Conservation (phyloP, 2,888 invertebrate species). For the Notocelia uddmanniana region DNA sequence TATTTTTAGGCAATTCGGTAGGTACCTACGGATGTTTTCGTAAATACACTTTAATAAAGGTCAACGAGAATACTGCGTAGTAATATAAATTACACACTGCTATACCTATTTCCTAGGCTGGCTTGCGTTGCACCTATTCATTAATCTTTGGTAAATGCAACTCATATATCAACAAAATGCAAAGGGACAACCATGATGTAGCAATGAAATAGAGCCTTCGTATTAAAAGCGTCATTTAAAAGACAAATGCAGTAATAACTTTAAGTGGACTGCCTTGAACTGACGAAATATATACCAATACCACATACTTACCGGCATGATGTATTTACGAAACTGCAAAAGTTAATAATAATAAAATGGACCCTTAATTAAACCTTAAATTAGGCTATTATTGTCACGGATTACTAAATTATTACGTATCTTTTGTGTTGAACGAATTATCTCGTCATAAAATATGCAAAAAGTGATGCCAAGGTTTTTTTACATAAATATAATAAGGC, state of each 20-base stretch:
- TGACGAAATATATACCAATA: slow-evolving; percentile 3
- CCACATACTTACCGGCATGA: background rate
- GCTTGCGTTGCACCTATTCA: background rate
- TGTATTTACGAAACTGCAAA: slow-evolving; percentile 28
- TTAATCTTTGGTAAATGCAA: background rate
- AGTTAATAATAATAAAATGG: slow-evolving; percentile 10
- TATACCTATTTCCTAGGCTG: background rate
- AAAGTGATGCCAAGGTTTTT: slow-evolving; percentile 37
- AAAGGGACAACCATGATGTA: slow-evolving; percentile 4
- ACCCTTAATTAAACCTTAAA: slow-evolving; percentile 30
- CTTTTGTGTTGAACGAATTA: slow-evolving; percentile 33
- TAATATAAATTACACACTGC: background rate
- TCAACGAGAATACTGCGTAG: background rate
- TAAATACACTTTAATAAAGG: background rate
- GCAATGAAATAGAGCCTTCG: slow-evolving; percentile 19
- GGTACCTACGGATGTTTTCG: background rate
- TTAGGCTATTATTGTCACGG: slow-evolving; percentile 28
- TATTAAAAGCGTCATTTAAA: slow-evolving; percentile 16
- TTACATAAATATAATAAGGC: slow-evolving; percentile 21
- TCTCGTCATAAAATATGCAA: slow-evolving; percentile 34
- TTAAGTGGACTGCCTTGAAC: slow-evolving; percentile 16
- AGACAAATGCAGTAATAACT: slow-evolving; percentile 20
- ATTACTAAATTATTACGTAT: slow-evolving; percentile 35
- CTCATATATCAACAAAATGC: slow-evolving; percentile 13
- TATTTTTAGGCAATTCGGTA: background rate